Percentiles rank a stretch among this genome's conserved stretches.
phyloP scores from a whole-genome alignment of 2,888 invertebrate species.

The Drosophila mayaguana region DNA sequence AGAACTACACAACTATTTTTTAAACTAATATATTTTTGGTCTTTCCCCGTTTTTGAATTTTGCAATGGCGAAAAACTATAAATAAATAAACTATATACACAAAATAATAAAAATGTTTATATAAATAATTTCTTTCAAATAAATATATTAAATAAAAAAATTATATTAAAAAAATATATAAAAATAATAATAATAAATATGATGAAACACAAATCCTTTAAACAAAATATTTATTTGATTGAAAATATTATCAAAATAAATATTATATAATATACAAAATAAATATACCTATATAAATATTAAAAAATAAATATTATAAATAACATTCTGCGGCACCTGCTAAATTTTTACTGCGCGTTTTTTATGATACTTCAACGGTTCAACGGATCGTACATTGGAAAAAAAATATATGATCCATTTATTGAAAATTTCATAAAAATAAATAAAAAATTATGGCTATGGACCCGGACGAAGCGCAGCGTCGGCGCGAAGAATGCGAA shows the following conservation, averaged over 20 bases:
- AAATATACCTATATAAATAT: background rate
- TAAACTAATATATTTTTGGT: conserved; percentile 78
- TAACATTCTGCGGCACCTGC: conserved; percentile 42
- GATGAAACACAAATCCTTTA: background rate
- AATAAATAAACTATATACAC: background rate
- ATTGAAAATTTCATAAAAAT: conserved; percentile 32
- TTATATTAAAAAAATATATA: background rate
- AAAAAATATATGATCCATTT: conserved; percentile 28
- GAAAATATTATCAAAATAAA: no score
- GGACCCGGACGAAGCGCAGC: conserved; percentile 86
- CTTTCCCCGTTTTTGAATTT: conserved; percentile 76
- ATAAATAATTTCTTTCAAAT: background rate
- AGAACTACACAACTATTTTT: conserved; percentile 47
- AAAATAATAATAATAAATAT: background rate
- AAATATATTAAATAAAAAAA: background rate
- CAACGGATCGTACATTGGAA: conserved; percentile 28
- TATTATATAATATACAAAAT: background rate
- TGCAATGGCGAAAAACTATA: conserved; percentile 51
- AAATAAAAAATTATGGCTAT: conserved; percentile 45
- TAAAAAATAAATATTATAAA: conserved; percentile 6
- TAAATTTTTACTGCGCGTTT: conserved; percentile 37
- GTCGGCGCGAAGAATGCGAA: conserved; percentile 95
- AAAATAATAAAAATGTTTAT: background rate
- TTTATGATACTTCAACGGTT: conserved; percentile 60
- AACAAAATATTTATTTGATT: no score